Conservation (phyloP, 1,140 invertebrate genomes). For the Drosophila sp. region DNA sequence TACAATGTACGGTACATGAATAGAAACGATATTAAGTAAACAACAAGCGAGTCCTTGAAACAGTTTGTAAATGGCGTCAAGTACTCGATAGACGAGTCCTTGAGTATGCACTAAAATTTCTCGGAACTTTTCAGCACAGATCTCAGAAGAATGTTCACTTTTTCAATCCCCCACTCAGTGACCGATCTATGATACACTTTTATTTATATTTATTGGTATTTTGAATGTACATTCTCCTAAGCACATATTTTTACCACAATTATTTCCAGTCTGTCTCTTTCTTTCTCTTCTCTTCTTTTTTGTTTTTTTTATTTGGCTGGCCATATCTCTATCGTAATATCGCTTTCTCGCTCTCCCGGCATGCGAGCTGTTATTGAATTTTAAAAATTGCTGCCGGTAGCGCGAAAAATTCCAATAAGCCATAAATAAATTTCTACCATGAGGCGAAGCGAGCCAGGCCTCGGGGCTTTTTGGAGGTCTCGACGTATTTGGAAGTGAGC, state of each 20-base stretch:
- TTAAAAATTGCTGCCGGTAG: constrained; percentile 76
- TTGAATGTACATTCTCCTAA: constrained; percentile 34
- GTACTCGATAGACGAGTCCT: constrained; percentile 12
- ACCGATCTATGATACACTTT: constrained; percentile 20
- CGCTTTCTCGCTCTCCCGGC: constrained; percentile 37
- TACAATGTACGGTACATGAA: neutral
- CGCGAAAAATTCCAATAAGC: constrained; percentile 81
- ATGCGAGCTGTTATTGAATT: constrained; percentile 71
- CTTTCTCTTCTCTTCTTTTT: constrained; percentile 8
- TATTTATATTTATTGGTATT: constrained; percentile 49
- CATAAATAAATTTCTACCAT: constrained; percentile 82
- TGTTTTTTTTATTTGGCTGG: neutral
- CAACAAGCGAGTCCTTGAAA: constrained; percentile 12
- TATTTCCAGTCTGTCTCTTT: constrained; percentile 40
- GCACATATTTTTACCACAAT: constrained; percentile 55
- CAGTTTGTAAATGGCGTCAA: neutral
- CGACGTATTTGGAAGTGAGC: constrained; percentile 63
- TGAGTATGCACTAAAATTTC: neutral
- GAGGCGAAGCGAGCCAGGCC: constrained; percentile 76
- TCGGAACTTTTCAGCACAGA: neutral
- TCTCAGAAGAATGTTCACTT: neutral
- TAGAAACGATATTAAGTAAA: neutral
- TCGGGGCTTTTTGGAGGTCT: constrained; percentile 70
- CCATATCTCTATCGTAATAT: constrained; percentile 10
- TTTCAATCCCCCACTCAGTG: too few species aligned